A percentile compares a stretch with the other conserved stretches of the same genome.
Conservation (phyloP, 2,797 vertebrate species). For the Anableps anableps region DNA sequence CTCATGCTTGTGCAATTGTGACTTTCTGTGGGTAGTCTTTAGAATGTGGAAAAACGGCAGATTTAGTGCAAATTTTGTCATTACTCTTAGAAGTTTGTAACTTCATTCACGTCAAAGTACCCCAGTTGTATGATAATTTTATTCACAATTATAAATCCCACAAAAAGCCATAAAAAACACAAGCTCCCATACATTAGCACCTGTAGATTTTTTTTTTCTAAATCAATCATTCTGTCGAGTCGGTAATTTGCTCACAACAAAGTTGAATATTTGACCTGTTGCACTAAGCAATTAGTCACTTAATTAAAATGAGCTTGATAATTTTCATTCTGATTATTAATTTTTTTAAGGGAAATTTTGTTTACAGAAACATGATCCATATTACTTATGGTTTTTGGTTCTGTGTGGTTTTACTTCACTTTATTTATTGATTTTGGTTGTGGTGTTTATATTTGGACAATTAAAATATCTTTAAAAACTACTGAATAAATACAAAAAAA, state of each 20-base stretch:
- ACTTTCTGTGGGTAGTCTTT: background rate
- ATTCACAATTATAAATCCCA: background rate
- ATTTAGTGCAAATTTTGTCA: background rate
- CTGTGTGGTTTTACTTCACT: no score
- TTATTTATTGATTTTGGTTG: no score
- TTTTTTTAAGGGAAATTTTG: no score
- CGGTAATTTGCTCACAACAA: background rate
- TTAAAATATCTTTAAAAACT: no score
- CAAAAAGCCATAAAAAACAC: background rate
- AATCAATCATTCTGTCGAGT: background rate
- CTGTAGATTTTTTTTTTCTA: background rate
- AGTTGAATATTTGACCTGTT: background rate
- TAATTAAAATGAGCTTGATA: no score
- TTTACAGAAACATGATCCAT: no score
- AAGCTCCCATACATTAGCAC: background rate
- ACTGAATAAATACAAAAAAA: no score
- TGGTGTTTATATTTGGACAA: no score
- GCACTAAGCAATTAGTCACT: no score
- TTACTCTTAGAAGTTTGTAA: background rate
- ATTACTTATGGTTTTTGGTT: no score
- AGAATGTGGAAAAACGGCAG: background rate
- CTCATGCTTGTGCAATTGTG: constrained; percentile 10
- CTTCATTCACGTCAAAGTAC: background rate
- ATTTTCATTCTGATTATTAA: no score
- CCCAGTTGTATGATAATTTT: background rate